phyloP scores from a whole-genome alignment of 2,113 vertebrate species.

The Tyrannus savana region DNA sequence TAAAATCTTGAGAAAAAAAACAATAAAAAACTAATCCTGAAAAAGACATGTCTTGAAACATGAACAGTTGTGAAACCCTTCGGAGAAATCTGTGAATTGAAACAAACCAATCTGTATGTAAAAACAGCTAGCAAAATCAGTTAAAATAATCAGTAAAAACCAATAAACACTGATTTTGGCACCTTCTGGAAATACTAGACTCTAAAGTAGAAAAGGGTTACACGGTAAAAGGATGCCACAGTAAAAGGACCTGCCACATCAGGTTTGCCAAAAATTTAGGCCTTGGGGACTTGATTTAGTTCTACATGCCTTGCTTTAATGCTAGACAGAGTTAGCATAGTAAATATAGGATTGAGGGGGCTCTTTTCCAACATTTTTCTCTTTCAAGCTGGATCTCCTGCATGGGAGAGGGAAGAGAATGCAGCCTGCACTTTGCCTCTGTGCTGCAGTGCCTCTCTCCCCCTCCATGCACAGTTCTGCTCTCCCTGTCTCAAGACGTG shows the following conservation, averaged over 20 bases:
- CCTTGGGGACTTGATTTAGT: background rate
- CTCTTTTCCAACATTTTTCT: background rate
- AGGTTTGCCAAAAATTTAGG: background rate
- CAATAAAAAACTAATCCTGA: background rate
- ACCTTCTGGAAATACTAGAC: background rate
- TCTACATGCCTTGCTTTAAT: background rate
- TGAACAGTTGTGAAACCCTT: background rate
- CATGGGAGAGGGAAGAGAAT: background rate
- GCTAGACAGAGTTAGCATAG: background rate
- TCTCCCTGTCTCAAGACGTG: background rate
- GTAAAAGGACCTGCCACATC: background rate
- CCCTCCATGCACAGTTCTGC: background rate
- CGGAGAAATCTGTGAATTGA: background rate
- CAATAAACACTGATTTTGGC: background rate
- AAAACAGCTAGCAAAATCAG: background rate
- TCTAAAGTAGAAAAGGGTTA: background rate
- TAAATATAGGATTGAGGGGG: background rate
- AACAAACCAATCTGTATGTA: background rate
- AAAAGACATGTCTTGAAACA: background rate
- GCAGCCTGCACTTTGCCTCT: fast-evolving
- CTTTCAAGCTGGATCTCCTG: background rate
- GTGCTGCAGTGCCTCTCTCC: background rate
- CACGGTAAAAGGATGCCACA: background rate
- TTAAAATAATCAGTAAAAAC: background rate
- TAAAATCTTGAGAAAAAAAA: background rate